Evolutionary conservation across 2,113 vertebrate genomes (phyloP), one percentile per base, ranked within the genome.

Genomic region (Peromyscus californicus): DNA sequence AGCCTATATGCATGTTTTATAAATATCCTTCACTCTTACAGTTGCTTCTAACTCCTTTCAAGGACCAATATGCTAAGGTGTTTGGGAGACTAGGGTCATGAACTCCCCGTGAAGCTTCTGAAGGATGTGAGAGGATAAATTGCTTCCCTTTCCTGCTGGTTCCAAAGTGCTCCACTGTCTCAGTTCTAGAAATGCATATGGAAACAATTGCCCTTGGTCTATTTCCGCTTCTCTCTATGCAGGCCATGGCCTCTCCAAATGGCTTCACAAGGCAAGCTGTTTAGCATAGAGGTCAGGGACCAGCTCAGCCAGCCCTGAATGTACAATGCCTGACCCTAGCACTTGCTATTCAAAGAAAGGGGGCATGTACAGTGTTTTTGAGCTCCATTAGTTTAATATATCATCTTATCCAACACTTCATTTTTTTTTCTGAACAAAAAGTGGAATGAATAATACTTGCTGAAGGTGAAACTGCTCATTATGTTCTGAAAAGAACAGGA

Each of bases 41-140:
- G 33, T 94, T 84, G 33, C 12, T 63, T 90, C 78, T 76, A 87
- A 88, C 39, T 96, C 36, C 11, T 42, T 97, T 93, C 36, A 93
- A 83, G 91, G 96, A 94, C 95, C 80, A 95, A 84, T 94, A 83
- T 51, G 22, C 87, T 39, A 96, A 97, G 87, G 96, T 97, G 95
- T 96, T 97, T 91, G 89, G 89, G 70, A 70, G 79, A 97, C 89
- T 59, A 65, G 95, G 97, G 97, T 97, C 97, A 93, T 94, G 97
- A 98, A 97, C 98, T 97, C 96, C 95, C 94, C 74, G 67, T 75
- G 97, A 98, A 97, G 94, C 78, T 84, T 97, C 96, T 91, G 97
- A 98, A 96, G 93, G 91, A 91, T 91, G 95, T 96, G 91, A 97
- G 96, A 91, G 91, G 86, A 95, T 96, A 97, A 98, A 98, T 98